Base-by-base conservation (phyloP, 1,140 invertebrate species). In the Magallana gigas region DNA sequence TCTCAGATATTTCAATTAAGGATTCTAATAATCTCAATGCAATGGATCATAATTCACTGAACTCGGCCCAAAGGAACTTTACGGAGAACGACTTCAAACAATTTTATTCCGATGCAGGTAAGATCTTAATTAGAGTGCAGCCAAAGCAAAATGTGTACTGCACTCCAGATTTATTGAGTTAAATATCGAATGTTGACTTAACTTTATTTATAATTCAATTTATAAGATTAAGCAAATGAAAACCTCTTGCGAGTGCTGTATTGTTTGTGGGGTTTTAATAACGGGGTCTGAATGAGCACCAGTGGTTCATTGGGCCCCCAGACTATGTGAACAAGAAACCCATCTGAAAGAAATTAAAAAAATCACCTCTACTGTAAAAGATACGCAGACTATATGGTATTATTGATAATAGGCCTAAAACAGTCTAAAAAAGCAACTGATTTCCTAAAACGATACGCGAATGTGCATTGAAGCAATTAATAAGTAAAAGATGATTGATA, bases 161-260 rank as follows among this genome's bases (percentile, higher is more conserved):
- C 68, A 29, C 68, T 76, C 68, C 29, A 76, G 23, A 76, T 76
- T 76, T 76, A 76, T 76, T 76, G 36, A 76, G 68, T 76, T 76
- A 76, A 76, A 76, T 76, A 76, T 76, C 68, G 68, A 76, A 64
- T 76, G 68, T 76, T 76, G 23, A 76, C 68, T 76, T 76, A 76
- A 76, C 68, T 76, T 76, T 76, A 76, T 76, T 76, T 76, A 76
- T 76, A 76, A 76, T 76, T 76, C 68, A 76, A 76, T 76, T 76
- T 76, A 76, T 36, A 76, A 76, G 68, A 76, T 76, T 76, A 76
- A 23, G 68, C 68, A 76, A 76, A 76, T 76, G 68, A 76, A 76
- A 76, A 76, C 68, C 68, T 29, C 68, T 76, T 76, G 23, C 68
- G 68, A 36, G 8, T 76, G 68, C 8, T 76, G 68, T 23, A 76